Base-by-base conservation (phyloP, 2,888 invertebrate species). In the Dryadula phaetusa region DNA sequence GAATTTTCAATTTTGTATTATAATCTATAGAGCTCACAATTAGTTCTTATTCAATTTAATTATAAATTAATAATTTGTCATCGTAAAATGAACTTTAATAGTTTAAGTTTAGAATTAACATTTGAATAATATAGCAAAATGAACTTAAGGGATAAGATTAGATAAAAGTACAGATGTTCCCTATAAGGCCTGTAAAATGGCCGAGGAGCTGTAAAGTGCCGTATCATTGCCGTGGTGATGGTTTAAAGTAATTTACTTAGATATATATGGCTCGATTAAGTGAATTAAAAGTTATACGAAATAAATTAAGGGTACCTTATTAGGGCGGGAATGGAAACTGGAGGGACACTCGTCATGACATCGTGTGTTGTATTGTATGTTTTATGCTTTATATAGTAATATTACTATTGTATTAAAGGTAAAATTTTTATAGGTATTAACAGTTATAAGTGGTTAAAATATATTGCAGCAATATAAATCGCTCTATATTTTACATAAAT, bases 61-160 rank as follows among this genome's bases (percentile, higher is more conserved):
- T 64, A 44, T 49, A 53, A 58, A 58, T 56, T 20, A 62, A 56
- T 58, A 34, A 52, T 1, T 14, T 44, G n/a, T n/a, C 16, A 42
- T 20, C 46, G 46, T 18, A 69, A 70, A 66, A 47, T 62, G 8
- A 40, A 46, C 46, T 54, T 52, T 62, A 69, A 16, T 3, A 0
- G 12, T 2, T 32, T 6, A 3, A 1, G n/a, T 40, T 69, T 72
- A 49, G 62, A 60, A 66, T 67, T 53, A 4, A 62, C 64, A 65
- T 66, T 72, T 1, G n/a, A 42, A 49, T 65, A 61, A 42, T 7
- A 18, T 7, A 18, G 2, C 16, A 40, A 65, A 70, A 72, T 71
- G 44, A 71, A 71, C 67, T 72, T 70, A 72, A 71, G 68, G 72
- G 72, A 74, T 74, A 72, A 72, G 75, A 75, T 75, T 72, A 74